Conservation (phyloP, 2,113 vertebrate genomes). For the Ammodytes dubius region DNA sequence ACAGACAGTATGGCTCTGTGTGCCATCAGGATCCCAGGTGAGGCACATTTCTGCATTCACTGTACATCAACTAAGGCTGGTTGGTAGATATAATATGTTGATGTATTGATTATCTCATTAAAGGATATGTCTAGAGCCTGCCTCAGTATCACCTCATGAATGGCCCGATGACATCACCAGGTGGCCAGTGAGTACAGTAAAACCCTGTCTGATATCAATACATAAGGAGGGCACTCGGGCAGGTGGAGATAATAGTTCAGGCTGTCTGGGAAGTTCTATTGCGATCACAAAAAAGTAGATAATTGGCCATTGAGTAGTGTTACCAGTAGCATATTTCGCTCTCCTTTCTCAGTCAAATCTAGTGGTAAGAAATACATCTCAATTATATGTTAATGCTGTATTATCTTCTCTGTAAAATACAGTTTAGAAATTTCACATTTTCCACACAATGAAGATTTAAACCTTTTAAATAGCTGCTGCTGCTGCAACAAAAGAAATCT, state of each 20-base stretch:
- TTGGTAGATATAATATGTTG: neutral
- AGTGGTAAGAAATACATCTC: neutral
- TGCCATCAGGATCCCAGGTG: constrained; percentile 98
- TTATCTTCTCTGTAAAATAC: neutral
- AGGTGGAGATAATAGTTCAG: neutral
- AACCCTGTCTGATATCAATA: neutral
- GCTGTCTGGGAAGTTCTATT: neutral
- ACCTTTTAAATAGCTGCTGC: neutral
- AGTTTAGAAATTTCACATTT: neutral
- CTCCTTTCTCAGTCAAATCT: neutral
- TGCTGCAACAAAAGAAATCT: neutral
- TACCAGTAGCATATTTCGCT: neutral
- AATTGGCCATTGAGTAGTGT: neutral
- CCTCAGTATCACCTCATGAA: constrained; percentile 93
- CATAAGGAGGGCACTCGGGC: neutral
- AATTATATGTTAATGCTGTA: neutral
- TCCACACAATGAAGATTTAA: neutral
- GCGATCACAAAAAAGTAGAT: neutral
- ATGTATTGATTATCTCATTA: neutral
- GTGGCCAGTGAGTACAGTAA: constrained; percentile 91
- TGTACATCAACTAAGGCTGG: neutral
- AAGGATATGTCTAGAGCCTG: constrained; percentile 97
- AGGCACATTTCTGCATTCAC: neutral
- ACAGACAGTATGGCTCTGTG: constrained; percentile 92
- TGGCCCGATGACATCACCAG: constrained; percentile 99